A percentile compares a stretch with the other conserved stretches of the same genome.
Conservation (phyloP, 2,888 invertebrate species). For the Steinernema scapterisci region DNA sequence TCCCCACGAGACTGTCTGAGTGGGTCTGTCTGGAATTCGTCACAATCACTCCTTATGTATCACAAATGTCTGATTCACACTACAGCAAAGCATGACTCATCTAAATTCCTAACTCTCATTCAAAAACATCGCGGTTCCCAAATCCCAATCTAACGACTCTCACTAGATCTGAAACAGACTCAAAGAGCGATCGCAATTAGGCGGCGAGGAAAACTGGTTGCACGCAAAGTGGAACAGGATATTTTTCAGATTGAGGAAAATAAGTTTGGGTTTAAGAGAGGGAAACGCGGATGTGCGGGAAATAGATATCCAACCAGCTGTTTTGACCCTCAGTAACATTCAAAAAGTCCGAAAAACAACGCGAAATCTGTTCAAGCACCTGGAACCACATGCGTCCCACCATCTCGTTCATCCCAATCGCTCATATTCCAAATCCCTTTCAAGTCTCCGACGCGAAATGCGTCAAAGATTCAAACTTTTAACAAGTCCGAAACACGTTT, state of each 20-base stretch:
- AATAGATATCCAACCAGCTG: not conserved
- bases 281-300: not conserved
- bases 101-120: too few species aligned
- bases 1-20: too few species aligned
- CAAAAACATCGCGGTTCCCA: too few species aligned
- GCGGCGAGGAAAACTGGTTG: conserved; percentile 12
- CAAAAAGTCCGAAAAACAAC: not conserved
- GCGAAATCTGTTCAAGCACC: not conserved
- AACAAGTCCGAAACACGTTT: not conserved
- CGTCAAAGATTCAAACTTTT: not conserved
- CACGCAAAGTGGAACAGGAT: conserved; percentile 18
- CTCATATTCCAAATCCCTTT: not conserved
- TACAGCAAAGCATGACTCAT: too few species aligned
- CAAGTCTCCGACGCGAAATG: not conserved
- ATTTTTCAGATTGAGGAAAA: not conserved
- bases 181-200: conserved; percentile 1
- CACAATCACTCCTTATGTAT: too few species aligned
- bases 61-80: too few species aligned
- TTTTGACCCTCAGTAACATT: not conserved
- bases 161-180: too few species aligned
- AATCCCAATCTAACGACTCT: too few species aligned
- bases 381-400: not conserved
- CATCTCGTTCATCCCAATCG: not conserved
- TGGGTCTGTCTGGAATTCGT: too few species aligned
- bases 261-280: not conserved